Evolutionary conservation across 2,113 vertebrate species (phyloP).

Genomic region (Ellobius talpinus): DNA sequence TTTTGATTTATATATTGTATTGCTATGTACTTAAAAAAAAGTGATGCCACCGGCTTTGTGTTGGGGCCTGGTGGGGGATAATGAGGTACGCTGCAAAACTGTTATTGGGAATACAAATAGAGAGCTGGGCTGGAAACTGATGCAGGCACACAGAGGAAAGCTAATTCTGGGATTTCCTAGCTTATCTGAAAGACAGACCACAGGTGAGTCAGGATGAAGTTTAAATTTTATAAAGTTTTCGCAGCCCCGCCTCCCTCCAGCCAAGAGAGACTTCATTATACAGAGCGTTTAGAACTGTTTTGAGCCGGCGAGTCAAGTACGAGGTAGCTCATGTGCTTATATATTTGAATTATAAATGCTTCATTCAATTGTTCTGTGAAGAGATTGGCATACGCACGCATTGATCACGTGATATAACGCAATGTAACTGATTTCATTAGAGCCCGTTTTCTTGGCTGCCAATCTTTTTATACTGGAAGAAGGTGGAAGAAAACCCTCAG

Average conservation of each 20-base stretch:
- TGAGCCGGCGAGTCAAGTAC: slow-evolving; percentile 58
- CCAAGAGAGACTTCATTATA: neutral
- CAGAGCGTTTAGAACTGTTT: slow-evolving; percentile 52
- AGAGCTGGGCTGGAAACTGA: neutral
- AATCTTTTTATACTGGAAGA: slow-evolving; percentile 74
- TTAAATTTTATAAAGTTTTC: neutral
- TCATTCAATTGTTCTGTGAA: slow-evolving; percentile 84
- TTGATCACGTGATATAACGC: slow-evolving; percentile 85
- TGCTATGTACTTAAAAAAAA: slow-evolving; percentile 14
- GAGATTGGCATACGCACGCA: slow-evolving; percentile 76
- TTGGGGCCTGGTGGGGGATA: neutral
- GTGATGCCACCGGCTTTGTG: neutral
- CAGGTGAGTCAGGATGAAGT: neutral
- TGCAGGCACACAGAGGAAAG: neutral
- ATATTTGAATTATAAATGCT: slow-evolving; percentile 70
- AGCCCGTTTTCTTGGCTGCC: slow-evolving; percentile 78
- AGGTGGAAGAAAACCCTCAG: slow-evolving; percentile 81
- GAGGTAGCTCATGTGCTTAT: slow-evolving; percentile 75
- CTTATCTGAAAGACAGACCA: neutral
- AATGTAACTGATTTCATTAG: slow-evolving; percentile 87
- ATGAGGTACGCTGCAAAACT: neutral
- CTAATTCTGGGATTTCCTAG: slow-evolving; percentile 14
- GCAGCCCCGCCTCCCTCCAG: neutral
- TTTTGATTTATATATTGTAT: slow-evolving; percentile 55
- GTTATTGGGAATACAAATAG: neutral